Conservation (phyloP, 2,113 vertebrate species). For the Lontra canadensis region DNA sequence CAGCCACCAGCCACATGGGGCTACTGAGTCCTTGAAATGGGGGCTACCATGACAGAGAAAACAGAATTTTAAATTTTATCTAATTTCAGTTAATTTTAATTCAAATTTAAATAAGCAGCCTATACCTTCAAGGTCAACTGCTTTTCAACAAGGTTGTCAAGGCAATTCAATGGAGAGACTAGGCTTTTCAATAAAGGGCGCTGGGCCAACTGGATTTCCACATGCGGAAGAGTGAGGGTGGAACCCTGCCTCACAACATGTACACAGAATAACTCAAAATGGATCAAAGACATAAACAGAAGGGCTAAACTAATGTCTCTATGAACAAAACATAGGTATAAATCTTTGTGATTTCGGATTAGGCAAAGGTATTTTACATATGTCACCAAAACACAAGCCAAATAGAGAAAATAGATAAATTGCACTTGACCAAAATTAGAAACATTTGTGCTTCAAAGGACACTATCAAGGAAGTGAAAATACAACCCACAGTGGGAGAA, state of each 20-base stretch:
- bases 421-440: not conserved
- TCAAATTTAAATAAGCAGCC: not conserved
- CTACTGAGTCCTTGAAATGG: not conserved
- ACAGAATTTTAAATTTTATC: not conserved
- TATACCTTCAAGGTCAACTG: not conserved
- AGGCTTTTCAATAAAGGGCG: not conserved
- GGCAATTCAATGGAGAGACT: not conserved
- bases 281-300: not conserved
- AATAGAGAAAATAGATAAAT: not conserved
- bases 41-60: not conserved
- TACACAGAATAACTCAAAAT: constrained; percentile 36
- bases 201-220: not conserved
- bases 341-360: not conserved
- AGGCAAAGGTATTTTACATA: constrained; percentile 4
- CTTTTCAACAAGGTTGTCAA: constrained; percentile 37
- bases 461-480: constrained; percentile 7
- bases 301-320: constrained; percentile 19
- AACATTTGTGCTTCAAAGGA: not conserved
- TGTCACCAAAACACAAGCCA: not conserved
- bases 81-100: constrained; percentile 27
- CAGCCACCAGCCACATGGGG: not conserved
- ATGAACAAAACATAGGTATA: not conserved
- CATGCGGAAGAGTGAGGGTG: not conserved
- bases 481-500: not conserved
- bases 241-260: not conserved